Evolutionary conservation across 1,140 invertebrate species (phyloP).

Genomic region (Colletes latitarsis): DNA sequence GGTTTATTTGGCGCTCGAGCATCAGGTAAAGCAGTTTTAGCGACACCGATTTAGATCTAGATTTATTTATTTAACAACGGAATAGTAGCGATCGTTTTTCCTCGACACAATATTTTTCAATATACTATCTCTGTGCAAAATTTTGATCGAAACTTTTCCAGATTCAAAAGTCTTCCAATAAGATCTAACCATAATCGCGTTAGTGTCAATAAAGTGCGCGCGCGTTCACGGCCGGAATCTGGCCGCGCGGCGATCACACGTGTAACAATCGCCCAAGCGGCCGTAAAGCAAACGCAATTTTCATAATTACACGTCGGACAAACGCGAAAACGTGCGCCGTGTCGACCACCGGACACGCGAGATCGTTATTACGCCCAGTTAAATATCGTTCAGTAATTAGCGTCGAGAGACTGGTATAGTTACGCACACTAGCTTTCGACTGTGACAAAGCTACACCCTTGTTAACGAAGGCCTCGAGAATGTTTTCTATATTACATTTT

Average conservation of each 20-base stretch:
- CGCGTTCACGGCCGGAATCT: constrained; percentile 47
- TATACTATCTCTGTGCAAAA: too few relatives aligned
- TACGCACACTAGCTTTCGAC: background rate
- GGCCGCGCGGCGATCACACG: constrained; percentile 48
- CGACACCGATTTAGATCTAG: too few relatives aligned
- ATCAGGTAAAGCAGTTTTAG: too few relatives aligned
- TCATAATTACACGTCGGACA: constrained; percentile 70
- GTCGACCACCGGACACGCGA: constrained; percentile 53
- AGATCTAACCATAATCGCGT: constrained; percentile 13
- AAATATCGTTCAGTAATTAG: constrained; percentile 74
- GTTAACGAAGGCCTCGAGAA: background rate
- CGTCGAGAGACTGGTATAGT: background rate
- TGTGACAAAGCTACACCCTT: background rate
- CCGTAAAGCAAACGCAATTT: constrained; percentile 71
- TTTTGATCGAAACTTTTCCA: too few relatives aligned
- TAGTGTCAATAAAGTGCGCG: constrained; percentile 31
- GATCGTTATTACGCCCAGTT: constrained; percentile 57
- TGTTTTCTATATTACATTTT: constrained; percentile 1
- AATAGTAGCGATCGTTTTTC: too few relatives aligned
- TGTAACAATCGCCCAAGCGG: constrained; percentile 52
- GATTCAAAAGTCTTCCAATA: too few relatives aligned
- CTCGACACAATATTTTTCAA: too few relatives aligned
- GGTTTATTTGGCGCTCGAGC: too few relatives aligned
- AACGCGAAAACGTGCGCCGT: constrained; percentile 51
- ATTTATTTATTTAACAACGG: too few relatives aligned